phyloP scores from a whole-genome alignment of 2,113 vertebrate species.

The Cryptoleucopteryx plumbea region DNA sequence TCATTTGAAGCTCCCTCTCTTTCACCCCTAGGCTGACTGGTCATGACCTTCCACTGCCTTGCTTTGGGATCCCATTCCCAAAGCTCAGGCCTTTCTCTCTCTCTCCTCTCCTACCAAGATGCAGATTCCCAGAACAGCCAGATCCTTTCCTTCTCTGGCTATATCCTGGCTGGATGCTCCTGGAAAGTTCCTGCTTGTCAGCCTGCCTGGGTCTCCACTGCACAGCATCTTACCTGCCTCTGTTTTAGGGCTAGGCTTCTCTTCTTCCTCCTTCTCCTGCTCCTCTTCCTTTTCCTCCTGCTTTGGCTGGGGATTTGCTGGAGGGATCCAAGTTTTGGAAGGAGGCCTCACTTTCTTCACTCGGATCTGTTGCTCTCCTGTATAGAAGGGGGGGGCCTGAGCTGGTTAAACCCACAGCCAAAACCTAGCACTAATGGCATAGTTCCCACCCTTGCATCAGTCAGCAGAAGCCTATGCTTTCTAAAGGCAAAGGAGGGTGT shows the following conservation, averaged over 20 bases:
- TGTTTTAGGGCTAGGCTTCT: background rate
- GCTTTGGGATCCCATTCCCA: background rate
- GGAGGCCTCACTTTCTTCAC: slow-evolving; percentile 41
- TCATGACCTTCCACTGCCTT: background rate
- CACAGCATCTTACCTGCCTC: slow-evolving; percentile 15
- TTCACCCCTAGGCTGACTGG: background rate
- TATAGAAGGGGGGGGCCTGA: background rate
- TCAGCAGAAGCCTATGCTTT: background rate
- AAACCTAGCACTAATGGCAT: background rate
- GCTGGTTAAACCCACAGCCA: background rate
- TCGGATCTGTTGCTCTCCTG: slow-evolving; percentile 59
- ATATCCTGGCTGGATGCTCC: background rate
- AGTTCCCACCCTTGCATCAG: background rate
- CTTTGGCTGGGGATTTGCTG: background rate
- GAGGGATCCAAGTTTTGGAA: slow-evolving; percentile 52
- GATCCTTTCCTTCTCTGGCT: background rate
- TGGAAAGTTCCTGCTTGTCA: background rate
- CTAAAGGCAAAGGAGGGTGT: background rate
- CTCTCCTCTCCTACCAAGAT: background rate
- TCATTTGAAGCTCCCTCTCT: background rate
- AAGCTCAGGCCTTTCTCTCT: background rate
- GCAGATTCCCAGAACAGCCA: background rate
- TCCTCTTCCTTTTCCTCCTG: background rate
- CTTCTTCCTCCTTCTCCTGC: background rate
- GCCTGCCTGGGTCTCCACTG: background rate